phyloP scores from a whole-genome alignment of 2,113 vertebrate genomes.

The Lampris megalopsis region DNA sequence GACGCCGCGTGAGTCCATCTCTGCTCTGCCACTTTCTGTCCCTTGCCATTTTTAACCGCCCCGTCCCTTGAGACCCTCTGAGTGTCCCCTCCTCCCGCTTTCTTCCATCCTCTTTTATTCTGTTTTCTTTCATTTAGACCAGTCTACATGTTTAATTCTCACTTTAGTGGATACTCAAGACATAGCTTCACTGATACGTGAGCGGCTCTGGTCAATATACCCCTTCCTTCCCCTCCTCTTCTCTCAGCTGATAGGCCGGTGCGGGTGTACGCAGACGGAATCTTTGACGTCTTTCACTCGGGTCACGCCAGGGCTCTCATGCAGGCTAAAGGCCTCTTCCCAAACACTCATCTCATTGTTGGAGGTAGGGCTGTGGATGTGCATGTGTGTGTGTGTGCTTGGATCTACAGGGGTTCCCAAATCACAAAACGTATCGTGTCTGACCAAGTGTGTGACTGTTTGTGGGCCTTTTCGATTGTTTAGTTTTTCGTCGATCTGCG shows the following conservation, averaged over 20 bases:
- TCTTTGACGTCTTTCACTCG: slow-evolving; percentile 98
- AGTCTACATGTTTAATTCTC: too few species aligned
- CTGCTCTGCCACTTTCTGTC: background rate
- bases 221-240: slow-evolving; percentile 17
- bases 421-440: background rate
- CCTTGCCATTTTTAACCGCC: background rate
- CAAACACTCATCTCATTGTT: slow-evolving; percentile 98
- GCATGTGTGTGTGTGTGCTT: background rate
- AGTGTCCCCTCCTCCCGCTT: background rate
- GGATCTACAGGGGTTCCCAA: background rate
- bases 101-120: background rate
- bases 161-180: too few species aligned
- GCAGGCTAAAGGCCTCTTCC: slow-evolving; percentile 98
- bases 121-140: background rate
- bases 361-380: slow-evolving; percentile 84
- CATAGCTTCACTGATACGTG: background rate
- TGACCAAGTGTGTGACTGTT: background rate
- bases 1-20: slow-evolving; percentile 85
- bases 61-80: too few species aligned
- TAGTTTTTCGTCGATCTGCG: too few species aligned
- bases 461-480: too few species aligned
- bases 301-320: slow-evolving; percentile 97
- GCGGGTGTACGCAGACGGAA: slow-evolving; percentile 97
- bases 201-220: background rate
- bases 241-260: slow-evolving; percentile 89